Conservation (phyloP, 2,888 invertebrate species). For the Graphium colonna region DNA sequence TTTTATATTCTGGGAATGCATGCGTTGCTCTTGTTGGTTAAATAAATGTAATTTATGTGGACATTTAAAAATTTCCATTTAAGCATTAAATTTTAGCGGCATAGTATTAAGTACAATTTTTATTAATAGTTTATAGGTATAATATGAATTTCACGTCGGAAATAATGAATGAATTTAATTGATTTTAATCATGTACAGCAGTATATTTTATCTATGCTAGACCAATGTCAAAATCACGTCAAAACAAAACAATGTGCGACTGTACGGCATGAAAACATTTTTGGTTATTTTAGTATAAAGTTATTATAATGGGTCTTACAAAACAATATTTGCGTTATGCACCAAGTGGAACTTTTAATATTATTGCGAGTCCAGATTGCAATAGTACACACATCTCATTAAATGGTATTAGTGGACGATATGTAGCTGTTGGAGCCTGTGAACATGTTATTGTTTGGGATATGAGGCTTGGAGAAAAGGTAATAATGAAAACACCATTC, state of each 20-base stretch:
- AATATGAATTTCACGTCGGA: too few relatives aligned
- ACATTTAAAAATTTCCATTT: too few relatives aligned
- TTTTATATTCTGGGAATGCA: too few relatives aligned
- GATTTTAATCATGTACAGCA: not conserved
- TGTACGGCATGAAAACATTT: conserved; percentile 1
- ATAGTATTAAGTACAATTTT: too few relatives aligned
- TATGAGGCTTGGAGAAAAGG: conserved; percentile 90
- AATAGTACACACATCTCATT: conserved; percentile 90
- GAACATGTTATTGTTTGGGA: conserved; percentile 98
- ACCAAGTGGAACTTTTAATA: conserved; percentile 91
- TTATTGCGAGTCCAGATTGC: conserved; percentile 89
- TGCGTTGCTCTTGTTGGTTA: too few relatives aligned
- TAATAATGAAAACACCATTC: conserved; percentile 52
- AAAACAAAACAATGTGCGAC: conserved; percentile 29
- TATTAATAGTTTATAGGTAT: too few relatives aligned
- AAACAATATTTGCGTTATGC: conserved; percentile 96
- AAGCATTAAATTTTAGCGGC: too few relatives aligned
- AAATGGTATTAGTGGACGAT: conserved; percentile 89
- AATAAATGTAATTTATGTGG: too few relatives aligned
- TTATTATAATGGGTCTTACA: conserved; percentile 87
- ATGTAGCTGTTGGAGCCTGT: conserved; percentile 94
- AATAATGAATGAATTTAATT: not conserved
- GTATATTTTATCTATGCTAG: not conserved
- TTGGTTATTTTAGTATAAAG: conserved; percentile 12
- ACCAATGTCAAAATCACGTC: conserved; percentile 10